These are phyloP conservation scores for Hassar affinis DNA, from an alignment of 2,113 vertebrate species.

Conservation along the genomic window DNA sequence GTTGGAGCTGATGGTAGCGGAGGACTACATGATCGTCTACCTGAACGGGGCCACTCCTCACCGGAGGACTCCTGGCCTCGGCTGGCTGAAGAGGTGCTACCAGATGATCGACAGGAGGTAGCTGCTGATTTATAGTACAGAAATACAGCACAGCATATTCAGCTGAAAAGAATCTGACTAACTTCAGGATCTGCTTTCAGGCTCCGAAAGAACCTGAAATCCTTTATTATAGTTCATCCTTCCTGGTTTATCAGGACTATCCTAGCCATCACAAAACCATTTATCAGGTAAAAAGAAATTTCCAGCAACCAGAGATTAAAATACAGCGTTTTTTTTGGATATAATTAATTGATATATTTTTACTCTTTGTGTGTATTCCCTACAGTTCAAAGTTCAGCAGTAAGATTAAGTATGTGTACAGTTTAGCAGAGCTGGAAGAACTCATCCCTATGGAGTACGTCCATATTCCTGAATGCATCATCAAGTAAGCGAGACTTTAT, in stretches of 20 bases:
- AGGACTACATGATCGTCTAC: slow-evolving; percentile 98
- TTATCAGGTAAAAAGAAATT: slow-evolving; percentile 85
- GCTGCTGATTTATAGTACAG: background rate
- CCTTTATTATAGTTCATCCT: slow-evolving; percentile 96
- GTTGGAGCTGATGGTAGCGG: slow-evolving; percentile 96
- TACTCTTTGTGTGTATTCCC: slow-evolving; percentile 28
- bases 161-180: background rate
- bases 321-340: background rate
- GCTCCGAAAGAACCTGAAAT: slow-evolving; percentile 95
- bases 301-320: background rate
- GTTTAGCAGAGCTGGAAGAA: slow-evolving; percentile 83
- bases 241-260: slow-evolving; percentile 98
- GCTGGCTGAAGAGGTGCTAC: slow-evolving; percentile 97
- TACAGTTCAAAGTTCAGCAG: slow-evolving; percentile 96
- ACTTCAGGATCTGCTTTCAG: slow-evolving; percentile 63
- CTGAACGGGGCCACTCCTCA: slow-evolving; percentile 96
- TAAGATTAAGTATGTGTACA: slow-evolving; percentile 92
- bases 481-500: slow-evolving; percentile 78
- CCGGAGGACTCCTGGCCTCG: slow-evolving; percentile 92
- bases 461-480: slow-evolving; percentile 93
- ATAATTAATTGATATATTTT: background rate
- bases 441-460: slow-evolving; percentile 94
- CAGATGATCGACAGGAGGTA: slow-evolving; percentile 98
- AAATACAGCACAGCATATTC: background rate
- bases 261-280: slow-evolving; percentile 90